Base-by-base conservation (phyloP, 2,113 vertebrate species). In the Parotia lawesii region DNA sequence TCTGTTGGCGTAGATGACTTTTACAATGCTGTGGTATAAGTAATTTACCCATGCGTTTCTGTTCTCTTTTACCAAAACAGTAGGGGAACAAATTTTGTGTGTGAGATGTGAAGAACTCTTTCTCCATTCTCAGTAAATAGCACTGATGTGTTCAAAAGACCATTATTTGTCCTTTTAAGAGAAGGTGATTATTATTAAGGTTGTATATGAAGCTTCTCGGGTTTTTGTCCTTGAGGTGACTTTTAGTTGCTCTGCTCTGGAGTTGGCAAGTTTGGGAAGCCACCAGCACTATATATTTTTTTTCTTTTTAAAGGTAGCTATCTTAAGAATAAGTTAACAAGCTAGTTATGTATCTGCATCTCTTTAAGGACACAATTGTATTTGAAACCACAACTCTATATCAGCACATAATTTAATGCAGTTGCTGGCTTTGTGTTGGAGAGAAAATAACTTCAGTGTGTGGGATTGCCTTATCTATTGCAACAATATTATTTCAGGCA, bases 1-100 rank as follows among this genome's bases (percentile, higher is more conserved):
- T 22, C 10, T 35, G 11, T 40, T 15, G 9, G 0, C 5, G 14
- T 11, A 16, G 33, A 10, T 18, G 0, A 1, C 6, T 69, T 65
- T 10, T 12, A 9, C 3, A 13, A 4, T 45, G 18, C 5, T 24
- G 6, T 6, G 7, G 3, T 20, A 7, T 47, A 13, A 51, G 15
- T 29, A 13, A 45, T 18, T 45, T 57, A 10, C 19, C 6, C 0
- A 2, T 0, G 0, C 0, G 1, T 40, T 53, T 33, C 9, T 48
- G 0, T 47, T 64, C 2, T 18, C 5, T 8, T 22, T 44, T 27
- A 14, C 15, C 3, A 15, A 29, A 69, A 12, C 5, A 37, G 22
- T 1, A 27, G 40, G 5, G 10, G 25, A 45, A 3, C 3, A 9
- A 56, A 35, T 8, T 31, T 19, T 2, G 21, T 1, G 3, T 31